phyloP scores from a whole-genome alignment of 2,888 invertebrate genomes.

The Dryadula phaetusa region DNA sequence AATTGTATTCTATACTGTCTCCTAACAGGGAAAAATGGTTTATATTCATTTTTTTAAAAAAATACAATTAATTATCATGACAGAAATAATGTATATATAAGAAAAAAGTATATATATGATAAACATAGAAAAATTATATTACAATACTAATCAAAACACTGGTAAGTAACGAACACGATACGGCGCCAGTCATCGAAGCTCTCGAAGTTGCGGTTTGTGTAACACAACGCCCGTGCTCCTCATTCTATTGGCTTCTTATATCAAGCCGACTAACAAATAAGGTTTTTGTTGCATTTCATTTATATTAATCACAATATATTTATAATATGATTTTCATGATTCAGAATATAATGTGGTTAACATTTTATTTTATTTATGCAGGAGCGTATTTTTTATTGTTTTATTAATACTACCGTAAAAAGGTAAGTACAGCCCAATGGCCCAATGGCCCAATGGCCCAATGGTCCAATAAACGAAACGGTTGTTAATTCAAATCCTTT shows the following conservation, averaged over 20 bases:
- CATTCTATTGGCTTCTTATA: slow-evolving; percentile 42
- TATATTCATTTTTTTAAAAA: too few species aligned
- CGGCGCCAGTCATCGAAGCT: slow-evolving; percentile 43
- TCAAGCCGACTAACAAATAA: slow-evolving; percentile 22
- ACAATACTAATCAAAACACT: slow-evolving; percentile 23
- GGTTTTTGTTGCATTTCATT: background rate
- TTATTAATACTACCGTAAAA: too few species aligned
- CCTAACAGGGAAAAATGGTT: too few species aligned
- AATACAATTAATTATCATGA: too few species aligned
- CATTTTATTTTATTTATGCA: too few species aligned
- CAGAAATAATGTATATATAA: too few species aligned
- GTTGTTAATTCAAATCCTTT: too few species aligned
- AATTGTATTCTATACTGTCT: too few species aligned
- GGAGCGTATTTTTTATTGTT: too few species aligned
- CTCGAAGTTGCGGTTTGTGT: slow-evolving; percentile 41
- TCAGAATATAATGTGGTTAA: background rate
- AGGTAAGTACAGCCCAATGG: too few species aligned
- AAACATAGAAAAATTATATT: slow-evolving; percentile 4
- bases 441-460: too few species aligned
- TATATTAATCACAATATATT: background rate
- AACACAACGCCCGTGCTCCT: slow-evolving; percentile 33
- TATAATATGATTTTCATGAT: background rate
- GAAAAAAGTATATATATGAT: background rate
- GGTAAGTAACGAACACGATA: slow-evolving; percentile 35
- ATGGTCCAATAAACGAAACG: too few species aligned